Percentiles rank a stretch among this genome's conserved stretches.
Conservation (phyloP, 2,113 vertebrate genomes). For the Oreochromis aureus region DNA sequence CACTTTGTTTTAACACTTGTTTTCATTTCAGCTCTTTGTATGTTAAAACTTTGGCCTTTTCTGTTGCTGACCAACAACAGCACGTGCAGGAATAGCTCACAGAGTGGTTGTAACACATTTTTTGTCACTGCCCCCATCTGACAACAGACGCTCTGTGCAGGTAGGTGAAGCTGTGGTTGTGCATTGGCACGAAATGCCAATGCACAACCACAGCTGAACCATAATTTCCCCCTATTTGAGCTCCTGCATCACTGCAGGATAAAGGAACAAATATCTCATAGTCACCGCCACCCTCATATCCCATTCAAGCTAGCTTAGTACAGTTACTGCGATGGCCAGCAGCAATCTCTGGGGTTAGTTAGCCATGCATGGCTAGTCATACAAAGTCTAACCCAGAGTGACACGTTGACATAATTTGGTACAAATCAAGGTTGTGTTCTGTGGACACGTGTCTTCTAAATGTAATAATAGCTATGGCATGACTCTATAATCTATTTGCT, state of each 20-base stretch:
- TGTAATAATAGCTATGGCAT: conserved; percentile 27
- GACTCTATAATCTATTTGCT: conserved; percentile 29
- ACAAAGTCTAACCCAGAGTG: conserved; percentile 54
- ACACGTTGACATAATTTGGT: conserved; percentile 66
- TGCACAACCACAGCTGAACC: not conserved
- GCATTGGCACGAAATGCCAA: not conserved
- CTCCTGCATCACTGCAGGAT: not conserved
- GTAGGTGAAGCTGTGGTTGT: not conserved
- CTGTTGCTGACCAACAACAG: not conserved
- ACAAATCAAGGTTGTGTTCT: conserved; percentile 48
- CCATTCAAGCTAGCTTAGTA: conserved; percentile 7
- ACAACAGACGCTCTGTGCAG: not conserved
- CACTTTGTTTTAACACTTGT: not conserved
- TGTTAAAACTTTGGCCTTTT: not conserved
- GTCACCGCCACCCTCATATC: conserved; percentile 3
- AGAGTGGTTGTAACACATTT: not conserved
- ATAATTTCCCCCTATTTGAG: not conserved
- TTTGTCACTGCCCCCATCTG: not conserved
- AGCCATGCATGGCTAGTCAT: conserved; percentile 52
- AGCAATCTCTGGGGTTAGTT: conserved; percentile 34
- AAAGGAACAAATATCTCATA: not conserved
- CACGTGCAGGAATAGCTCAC: not conserved
- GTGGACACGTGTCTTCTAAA: conserved; percentile 31
- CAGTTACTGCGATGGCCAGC: not conserved
- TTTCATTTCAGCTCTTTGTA: not conserved